Conservation (phyloP, 2,888 invertebrate species). For the Cheilosia grossa region DNA sequence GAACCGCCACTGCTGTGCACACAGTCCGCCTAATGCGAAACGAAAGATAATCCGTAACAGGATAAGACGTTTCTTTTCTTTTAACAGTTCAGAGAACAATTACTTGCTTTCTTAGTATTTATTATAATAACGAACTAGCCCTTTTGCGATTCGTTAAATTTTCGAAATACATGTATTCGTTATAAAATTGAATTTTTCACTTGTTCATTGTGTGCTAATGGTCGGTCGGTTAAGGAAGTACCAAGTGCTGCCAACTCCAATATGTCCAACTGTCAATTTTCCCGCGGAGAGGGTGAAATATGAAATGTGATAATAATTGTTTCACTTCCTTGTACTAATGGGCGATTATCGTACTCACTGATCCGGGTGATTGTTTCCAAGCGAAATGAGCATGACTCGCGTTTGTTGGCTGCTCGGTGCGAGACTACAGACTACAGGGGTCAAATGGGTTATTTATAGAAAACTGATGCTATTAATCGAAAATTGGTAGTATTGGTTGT, state of each 20-base stretch:
- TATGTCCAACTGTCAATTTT: constrained; percentile 14
- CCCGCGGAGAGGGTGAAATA: constrained; percentile 7
- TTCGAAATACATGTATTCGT: neutral
- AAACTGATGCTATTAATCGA: constrained; percentile 50
- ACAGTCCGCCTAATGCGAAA: constrained; percentile 7
- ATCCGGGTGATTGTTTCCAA: constrained; percentile 54
- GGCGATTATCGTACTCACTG: constrained; percentile 52
- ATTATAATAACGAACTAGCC: too few relatives aligned
- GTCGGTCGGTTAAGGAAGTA: neutral
- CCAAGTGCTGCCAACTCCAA: constrained; percentile 22
- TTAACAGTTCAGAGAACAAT: constrained; percentile 33
- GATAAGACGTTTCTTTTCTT: neutral
- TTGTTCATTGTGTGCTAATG: neutral
- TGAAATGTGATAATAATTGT: constrained; percentile 32
- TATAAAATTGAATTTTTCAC: neutral
- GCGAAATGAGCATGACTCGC: constrained; percentile 6
- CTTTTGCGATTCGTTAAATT: neutral
- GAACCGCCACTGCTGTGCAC: too few relatives aligned
- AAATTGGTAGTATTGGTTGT: neutral
- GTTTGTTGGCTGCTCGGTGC: constrained; percentile 1
- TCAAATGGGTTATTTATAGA: constrained; percentile 43
- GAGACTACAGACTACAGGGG: constrained; percentile 51
- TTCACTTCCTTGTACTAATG: constrained; percentile 53
- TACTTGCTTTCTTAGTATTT: constrained; percentile 2
- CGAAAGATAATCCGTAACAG: constrained; percentile 30